Evolutionary conservation across 2,888 invertebrate species (phyloP).

Genomic region (Eulithis prunata): DNA sequence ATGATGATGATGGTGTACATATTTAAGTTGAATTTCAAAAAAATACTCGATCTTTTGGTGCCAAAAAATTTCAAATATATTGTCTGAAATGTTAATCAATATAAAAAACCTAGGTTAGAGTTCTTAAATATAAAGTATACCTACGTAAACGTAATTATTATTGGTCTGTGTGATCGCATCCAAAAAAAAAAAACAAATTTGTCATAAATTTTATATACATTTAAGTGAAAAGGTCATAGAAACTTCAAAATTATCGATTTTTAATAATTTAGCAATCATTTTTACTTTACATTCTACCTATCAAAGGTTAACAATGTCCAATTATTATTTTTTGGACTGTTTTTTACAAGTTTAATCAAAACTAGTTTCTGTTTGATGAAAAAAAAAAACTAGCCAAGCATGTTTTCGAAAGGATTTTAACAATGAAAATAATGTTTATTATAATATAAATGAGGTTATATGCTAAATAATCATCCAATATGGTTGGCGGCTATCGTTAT

Average conservation of each 20-base stretch:
- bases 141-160: too few species aligned
- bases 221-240: conserved; percentile 1
- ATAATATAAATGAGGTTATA: conserved; percentile 22
- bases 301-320: conserved; percentile 5
- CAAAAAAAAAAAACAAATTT: too few species aligned
- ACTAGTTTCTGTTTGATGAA: neutral
- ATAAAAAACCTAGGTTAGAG: too few species aligned
- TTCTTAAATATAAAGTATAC: too few species aligned
- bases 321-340: conserved; percentile 4
- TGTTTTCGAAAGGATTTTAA: conserved; percentile 13
- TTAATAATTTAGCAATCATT: neutral
- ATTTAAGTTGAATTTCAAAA: too few species aligned
- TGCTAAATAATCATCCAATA: conserved; percentile 15
- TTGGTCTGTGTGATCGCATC: too few species aligned
- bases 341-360: conserved; percentile 7
- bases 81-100: too few species aligned
- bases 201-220: too few species aligned
- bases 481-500: conserved; percentile 11
- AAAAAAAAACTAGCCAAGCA: conserved; percentile 8
- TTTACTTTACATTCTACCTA: neutral
- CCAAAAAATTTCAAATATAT: too few species aligned
- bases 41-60: too few species aligned
- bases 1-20: too few species aligned
- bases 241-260: conserved; percentile 9
- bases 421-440: conserved; percentile 21